phyloP scores from a whole-genome alignment of 2,113 vertebrate genomes.

The Campylomormyrus numenius region DNA sequence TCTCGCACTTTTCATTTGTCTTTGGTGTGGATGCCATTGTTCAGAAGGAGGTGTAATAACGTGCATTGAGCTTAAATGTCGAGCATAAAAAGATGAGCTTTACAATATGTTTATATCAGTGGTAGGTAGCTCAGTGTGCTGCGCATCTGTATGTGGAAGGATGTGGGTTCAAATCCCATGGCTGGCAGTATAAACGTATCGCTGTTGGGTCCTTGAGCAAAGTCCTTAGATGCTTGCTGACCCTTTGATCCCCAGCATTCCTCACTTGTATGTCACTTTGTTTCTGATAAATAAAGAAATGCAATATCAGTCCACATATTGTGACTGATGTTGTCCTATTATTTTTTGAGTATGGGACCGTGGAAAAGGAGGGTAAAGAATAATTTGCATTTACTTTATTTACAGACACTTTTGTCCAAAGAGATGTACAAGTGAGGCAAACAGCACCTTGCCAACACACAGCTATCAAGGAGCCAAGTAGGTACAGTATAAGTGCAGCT shows the following conservation, averaged over 20 bases:
- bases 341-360: background rate
- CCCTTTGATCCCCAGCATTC: background rate
- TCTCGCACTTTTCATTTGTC: background rate
- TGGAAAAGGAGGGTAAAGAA: background rate
- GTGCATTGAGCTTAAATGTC: background rate
- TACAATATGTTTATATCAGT: background rate
- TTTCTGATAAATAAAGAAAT: background rate
- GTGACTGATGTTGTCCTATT: background rate
- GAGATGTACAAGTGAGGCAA: background rate
- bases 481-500: background rate
- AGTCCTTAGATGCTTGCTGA: background rate
- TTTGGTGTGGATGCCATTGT: background rate
- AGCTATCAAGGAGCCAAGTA: background rate
- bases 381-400: background rate
- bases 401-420: background rate
- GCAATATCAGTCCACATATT: background rate
- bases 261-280: background rate
- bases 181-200: background rate
- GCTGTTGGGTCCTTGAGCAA: background rate
- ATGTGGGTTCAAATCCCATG: background rate
- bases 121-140: background rate
- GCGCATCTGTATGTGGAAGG: background rate
- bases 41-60: background rate
- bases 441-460: background rate
- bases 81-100: background rate